Evolutionary conservation across 2,888 invertebrate species (phyloP), one percentile per base, ranked within the genome.

Genomic region (Caenorhabditis macrosperma): DNA sequence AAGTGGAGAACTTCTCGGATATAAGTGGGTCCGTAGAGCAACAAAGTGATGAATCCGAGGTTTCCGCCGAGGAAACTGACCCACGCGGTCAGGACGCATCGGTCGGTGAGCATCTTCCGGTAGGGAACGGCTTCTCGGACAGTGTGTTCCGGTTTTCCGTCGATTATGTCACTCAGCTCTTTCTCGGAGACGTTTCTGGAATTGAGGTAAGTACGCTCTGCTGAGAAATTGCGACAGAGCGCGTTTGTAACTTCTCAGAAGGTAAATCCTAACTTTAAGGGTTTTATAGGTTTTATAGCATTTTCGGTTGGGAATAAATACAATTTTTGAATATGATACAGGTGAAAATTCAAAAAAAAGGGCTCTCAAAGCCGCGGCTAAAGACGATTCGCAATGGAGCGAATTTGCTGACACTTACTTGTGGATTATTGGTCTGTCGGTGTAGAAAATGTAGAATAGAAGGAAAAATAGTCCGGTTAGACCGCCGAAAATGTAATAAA

Each of bases 21-120:
- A 61, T 84, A 86, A 35, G 82, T 78, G 5, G 86, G 86, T 55
- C 86, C 86, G 61, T 84, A 86, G 9, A 83, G 67, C 0, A 83
- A 57, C 17, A 86, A 66, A 9, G 80, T 64, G 60, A 82, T 82
- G 52, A 86, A 86, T 10, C 84, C 86, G 15, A 86, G 54, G 17
- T 82, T 83, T 17, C 86, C 86, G 4, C 86, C 86, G 2, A 81
- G 48, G 24, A 64, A 74, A 33, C 74, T 74, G 30, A 77, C 3
- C 76, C 81, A 81, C 0, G 75, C 60, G 0, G 71, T 50, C 10
- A 81, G 15, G 2, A 81, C 75, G 20, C 66, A 66, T 1, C 35
- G 67, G 12, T 76, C 71, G 2, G 69, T 60, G 30, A 57, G 71
- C 22, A 84, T 84, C 28, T 57, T 63, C 12, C 64, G n/a, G 41